Evolutionary conservation across 2,113 vertebrate genomes (phyloP).

Genomic region (Ctenodactylus gundi): DNA sequence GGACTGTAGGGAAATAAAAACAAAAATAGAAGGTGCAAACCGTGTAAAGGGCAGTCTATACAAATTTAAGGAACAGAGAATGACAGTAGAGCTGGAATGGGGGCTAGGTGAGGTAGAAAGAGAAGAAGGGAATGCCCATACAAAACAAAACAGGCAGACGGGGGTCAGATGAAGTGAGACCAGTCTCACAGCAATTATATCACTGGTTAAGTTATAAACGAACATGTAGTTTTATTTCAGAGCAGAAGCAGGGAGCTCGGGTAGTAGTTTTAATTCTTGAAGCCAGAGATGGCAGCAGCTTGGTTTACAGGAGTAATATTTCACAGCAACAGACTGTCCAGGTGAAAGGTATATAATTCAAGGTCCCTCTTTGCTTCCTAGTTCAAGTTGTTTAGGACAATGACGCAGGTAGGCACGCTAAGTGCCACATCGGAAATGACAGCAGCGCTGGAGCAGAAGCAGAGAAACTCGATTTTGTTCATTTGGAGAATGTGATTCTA

Average conservation of each 20-base stretch:
- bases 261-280: background rate
- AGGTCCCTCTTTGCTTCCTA: background rate
- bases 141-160: background rate
- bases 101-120: too few species aligned
- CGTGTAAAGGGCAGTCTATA: background rate
- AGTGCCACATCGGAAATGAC: background rate
- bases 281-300: background rate
- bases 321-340: rapidly evolving
- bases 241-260: background rate
- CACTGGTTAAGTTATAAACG: background rate
- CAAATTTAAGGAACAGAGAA: background rate
- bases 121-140: background rate
- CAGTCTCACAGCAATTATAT: background rate
- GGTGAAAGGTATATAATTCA: background rate
- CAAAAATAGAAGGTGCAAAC: background rate
- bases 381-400: background rate
- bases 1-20: background rate
- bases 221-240: background rate
- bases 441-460: background rate
- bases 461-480: background rate
- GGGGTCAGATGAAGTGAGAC: background rate
- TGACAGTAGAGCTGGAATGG: background rate
- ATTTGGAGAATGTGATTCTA: background rate
- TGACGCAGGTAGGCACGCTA: rapidly evolving
- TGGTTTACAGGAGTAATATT: rapidly evolving